A percentile compares a stretch with the other conserved stretches of the same genome.
phyloP scores from a whole-genome alignment of 2,797 vertebrate species.

The Silurus lanzhouensis region DNA sequence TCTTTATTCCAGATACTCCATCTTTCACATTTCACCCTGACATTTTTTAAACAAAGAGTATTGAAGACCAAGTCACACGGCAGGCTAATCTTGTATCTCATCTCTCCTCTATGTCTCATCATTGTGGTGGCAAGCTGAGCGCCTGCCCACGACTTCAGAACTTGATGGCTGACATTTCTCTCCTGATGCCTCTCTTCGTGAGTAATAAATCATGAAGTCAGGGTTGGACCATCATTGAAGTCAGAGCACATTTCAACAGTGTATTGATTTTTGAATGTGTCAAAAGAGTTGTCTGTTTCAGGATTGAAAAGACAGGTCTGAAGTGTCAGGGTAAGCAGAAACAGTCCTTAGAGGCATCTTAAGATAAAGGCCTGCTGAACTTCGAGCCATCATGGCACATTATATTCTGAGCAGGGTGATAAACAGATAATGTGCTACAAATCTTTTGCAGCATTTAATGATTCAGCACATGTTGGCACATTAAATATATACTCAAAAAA shows the following conservation, averaged over 20 bases:
- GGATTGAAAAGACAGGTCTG: constrained; percentile 35
- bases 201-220: constrained; percentile 55
- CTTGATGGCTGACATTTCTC: constrained; percentile 45
- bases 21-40: constrained; percentile 16
- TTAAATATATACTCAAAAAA: neutral
- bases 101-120: constrained; percentile 37
- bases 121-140: constrained; percentile 23
- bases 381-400: constrained; percentile 28
- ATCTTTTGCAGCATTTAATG: neutral
- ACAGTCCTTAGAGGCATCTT: constrained; percentile 26
- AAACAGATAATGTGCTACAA: constrained; percentile 15
- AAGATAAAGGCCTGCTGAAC: constrained; percentile 44
- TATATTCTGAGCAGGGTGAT: constrained; percentile 36
- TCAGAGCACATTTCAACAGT: constrained; percentile 48
- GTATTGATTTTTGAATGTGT: constrained; percentile 54
- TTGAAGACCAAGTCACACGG: constrained; percentile 12
- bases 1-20: neutral
- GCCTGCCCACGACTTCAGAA: constrained; percentile 38
- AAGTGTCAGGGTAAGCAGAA: constrained; percentile 48
- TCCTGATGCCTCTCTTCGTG: constrained; percentile 45
- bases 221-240: constrained; percentile 43
- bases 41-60: constrained; percentile 5
- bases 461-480: neutral
- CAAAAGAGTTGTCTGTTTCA: constrained; percentile 43
- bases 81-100: constrained; percentile 26